Percentiles rank a stretch among this genome's conserved stretches.
Conservation (phyloP, 2,113 vertebrate species). For the Siniperca chuatsi region DNA sequence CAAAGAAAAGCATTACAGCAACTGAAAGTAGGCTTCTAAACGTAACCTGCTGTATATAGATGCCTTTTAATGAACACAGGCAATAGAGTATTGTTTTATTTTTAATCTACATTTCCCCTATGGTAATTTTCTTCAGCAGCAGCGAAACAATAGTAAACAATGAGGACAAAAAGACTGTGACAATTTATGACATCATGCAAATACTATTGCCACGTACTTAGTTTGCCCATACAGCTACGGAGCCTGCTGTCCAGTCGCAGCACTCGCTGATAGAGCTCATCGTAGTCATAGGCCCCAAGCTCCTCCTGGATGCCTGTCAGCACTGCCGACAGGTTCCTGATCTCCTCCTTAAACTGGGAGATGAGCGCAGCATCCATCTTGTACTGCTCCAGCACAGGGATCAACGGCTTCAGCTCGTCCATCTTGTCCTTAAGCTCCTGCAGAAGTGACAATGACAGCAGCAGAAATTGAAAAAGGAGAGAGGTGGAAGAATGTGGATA, state of each 20-base stretch:
- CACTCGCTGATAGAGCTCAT: slow-evolving; percentile 94
- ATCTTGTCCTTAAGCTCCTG: slow-evolving; percentile 98
- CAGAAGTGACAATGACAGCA: slow-evolving; percentile 35
- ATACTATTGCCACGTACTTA: slow-evolving; percentile 89
- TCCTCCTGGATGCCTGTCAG: slow-evolving; percentile 97
- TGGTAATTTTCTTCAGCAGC: slow-evolving; percentile 25
- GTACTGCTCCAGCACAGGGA: slow-evolving; percentile 98
- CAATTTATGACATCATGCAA: slow-evolving; percentile 1
- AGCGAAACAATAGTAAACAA: neutral
- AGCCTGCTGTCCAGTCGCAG: slow-evolving; percentile 93
- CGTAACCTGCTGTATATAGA: neutral
- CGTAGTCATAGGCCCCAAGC: slow-evolving; percentile 96
- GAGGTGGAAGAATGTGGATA: neutral
- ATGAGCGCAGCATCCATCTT: slow-evolving; percentile 97
- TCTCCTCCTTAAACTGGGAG: slow-evolving; percentile 98
- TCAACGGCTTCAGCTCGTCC: slow-evolving; percentile 95
- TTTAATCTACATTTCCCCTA: neutral
- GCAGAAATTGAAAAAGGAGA: slow-evolving; percentile 29
- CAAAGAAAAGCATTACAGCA: neutral
- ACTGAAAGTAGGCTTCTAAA: neutral
- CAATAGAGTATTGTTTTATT: neutral
- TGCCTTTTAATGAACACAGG: neutral
- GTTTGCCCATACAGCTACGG: slow-evolving; percentile 97
- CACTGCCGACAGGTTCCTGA: slow-evolving; percentile 93
- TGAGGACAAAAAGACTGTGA: neutral